Evolutionary conservation across 2,113 vertebrate species (phyloP).

Genomic region (Chinchilla lanigera): DNA sequence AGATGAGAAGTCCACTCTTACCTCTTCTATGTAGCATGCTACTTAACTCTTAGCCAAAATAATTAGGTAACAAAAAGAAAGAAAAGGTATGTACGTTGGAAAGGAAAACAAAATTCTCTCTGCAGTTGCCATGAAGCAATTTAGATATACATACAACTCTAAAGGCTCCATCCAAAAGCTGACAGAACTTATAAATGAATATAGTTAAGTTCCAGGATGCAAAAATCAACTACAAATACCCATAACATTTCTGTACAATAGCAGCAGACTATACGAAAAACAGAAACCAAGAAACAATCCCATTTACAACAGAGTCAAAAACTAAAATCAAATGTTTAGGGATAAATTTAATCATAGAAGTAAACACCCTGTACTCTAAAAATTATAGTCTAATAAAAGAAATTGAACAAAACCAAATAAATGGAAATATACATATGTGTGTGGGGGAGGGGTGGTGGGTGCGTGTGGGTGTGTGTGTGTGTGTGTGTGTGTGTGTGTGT

Average conservation of each 20-base stretch:
- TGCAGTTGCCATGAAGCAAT: background rate
- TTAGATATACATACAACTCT: background rate
- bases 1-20: background rate
- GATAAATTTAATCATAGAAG: background rate
- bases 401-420: background rate
- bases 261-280: background rate
- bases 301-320: background rate
- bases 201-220: background rate
- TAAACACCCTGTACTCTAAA: background rate
- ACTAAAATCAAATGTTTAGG: background rate
- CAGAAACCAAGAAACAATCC: background rate
- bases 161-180: background rate
- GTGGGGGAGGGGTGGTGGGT: too few relatives aligned
- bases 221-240: background rate
- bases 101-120: background rate
- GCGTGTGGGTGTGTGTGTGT: too few relatives aligned
- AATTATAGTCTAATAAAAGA: background rate
- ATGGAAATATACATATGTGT: too few relatives aligned
- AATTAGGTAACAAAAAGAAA: background rate
- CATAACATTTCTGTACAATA: background rate
- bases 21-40: background rate
- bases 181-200: background rate
- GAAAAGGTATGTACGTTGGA: background rate
- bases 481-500: too few relatives aligned
- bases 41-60: background rate